Percentiles rank a stretch among this genome's conserved stretches.
Evolutionary conservation across 2,113 vertebrate genomes (phyloP).

Genomic region (Astur gentilis): DNA sequence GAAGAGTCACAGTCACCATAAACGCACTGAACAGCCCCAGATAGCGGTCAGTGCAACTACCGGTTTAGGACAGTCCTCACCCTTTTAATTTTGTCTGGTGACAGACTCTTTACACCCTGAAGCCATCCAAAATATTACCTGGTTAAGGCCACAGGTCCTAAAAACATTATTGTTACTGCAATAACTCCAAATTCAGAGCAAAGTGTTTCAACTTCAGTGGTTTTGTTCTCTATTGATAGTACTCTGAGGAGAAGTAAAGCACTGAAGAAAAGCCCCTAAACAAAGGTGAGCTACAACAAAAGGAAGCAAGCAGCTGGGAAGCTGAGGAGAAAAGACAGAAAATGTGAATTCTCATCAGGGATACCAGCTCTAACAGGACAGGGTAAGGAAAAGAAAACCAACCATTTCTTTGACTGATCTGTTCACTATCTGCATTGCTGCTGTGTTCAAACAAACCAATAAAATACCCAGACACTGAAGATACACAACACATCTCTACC

Average conservation of each 20-base stretch:
- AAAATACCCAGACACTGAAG: background rate
- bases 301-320: background rate
- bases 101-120: background rate
- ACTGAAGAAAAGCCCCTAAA: background rate
- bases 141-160: background rate
- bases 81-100: background rate
- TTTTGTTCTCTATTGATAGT: background rate
- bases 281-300: background rate
- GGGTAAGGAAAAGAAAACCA: background rate
- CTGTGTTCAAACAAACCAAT: background rate
- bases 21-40: accelerated
- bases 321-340: background rate
- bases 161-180: background rate
- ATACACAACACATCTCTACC: background rate
- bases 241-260: background rate
- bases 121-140: background rate
- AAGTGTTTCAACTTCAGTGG: background rate
- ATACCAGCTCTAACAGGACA: background rate
- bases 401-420: accelerated
- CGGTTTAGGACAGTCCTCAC: background rate
- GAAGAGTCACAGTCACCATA: background rate
- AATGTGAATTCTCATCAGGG: background rate
- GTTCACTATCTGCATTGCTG: background rate
- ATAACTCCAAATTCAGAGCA: background rate
- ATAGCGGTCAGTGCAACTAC: accelerated